Percentiles rank a stretch among this genome's conserved stretches.
These are phyloP conservation scores for Drosophila yooni DNA, from an alignment of 2,888 invertebrate species.

Conservation along the genomic window DNA sequence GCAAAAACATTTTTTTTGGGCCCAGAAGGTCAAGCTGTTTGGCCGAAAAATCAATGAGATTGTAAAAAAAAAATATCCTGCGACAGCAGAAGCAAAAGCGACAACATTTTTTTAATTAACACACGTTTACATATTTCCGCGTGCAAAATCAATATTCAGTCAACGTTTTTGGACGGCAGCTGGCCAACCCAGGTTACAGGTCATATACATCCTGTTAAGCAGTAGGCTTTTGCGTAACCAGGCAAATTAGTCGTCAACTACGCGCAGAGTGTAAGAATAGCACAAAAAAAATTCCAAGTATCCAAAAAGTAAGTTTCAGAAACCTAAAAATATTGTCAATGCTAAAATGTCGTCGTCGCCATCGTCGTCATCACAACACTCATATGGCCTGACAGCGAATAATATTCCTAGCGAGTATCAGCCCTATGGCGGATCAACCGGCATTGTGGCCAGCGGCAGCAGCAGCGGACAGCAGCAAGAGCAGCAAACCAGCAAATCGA, in stretches of 20 bases:
- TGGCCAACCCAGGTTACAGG: neutral
- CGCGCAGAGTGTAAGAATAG: conserved; percentile 8
- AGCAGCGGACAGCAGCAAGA: conserved; percentile 18
- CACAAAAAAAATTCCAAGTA: conserved; percentile 25
- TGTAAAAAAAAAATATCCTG: conserved; percentile 12
- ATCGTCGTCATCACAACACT: conserved; percentile 47
- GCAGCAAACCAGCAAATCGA: conserved; percentile 6
- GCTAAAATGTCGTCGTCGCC: conserved; percentile 60
- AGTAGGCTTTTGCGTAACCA: conserved; percentile 69
- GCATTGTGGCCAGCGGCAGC: conserved; percentile 22
- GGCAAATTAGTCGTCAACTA: conserved; percentile 17
- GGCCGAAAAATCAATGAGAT: conserved; percentile 65
- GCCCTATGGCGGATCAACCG: conserved; percentile 43
- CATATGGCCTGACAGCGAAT: conserved; percentile 56
- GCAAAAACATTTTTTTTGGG: conserved; percentile 8
- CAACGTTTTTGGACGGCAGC: neutral
- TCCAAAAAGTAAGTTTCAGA: conserved; percentile 17
- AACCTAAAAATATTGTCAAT: conserved; percentile 31
- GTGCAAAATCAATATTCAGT: conserved; percentile 59
- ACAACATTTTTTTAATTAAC: conserved; percentile 35
- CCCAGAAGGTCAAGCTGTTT: conserved; percentile 55
- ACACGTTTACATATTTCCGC: conserved; percentile 29
- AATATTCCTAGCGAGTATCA: conserved; percentile 48
- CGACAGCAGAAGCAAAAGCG: conserved; percentile 10
- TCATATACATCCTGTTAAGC: conserved; percentile 25